Percentiles rank a stretch among this genome's conserved stretches.
These are phyloP conservation scores for Syngnathus floridae DNA, from an alignment of 2,113 vertebrate species.

Conservation along the genomic window DNA sequence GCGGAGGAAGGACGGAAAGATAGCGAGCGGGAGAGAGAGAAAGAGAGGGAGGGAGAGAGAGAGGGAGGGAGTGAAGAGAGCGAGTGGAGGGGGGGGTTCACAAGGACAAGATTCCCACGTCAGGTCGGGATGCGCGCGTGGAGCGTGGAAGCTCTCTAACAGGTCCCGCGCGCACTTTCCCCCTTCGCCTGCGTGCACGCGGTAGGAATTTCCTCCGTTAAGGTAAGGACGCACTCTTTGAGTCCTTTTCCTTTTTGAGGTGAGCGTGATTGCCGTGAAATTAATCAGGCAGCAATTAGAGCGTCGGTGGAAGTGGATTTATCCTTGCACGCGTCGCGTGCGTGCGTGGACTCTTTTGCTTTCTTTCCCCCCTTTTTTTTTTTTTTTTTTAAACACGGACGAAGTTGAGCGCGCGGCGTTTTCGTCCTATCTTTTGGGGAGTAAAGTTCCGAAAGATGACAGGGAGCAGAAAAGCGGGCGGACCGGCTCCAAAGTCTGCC, in stretches of 20 bases:
- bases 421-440: background rate
- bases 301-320: background rate
- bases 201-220: constrained; percentile 65
- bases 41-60: background rate
- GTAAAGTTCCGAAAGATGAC: background rate
- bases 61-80: background rate
- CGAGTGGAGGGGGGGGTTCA: constrained; percentile 48
- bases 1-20: background rate
- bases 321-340: background rate
- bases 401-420: background rate
- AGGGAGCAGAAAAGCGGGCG: background rate
- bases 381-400: background rate
- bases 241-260: background rate
- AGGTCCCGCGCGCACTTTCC: constrained; percentile 82
- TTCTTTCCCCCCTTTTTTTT: background rate
- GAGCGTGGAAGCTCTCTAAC: constrained; percentile 82
- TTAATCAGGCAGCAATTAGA: background rate
- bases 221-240: background rate
- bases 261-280: background rate
- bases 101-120: constrained; percentile 49
- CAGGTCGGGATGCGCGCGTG: constrained; percentile 74
- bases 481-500: background rate
- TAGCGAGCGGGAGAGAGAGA: background rate
- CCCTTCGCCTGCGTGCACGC: constrained; percentile 45
- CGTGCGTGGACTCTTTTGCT: background rate